Base-by-base conservation (phyloP, 2,888 invertebrate species). In the Himalopsyche kuldschensis region DNA sequence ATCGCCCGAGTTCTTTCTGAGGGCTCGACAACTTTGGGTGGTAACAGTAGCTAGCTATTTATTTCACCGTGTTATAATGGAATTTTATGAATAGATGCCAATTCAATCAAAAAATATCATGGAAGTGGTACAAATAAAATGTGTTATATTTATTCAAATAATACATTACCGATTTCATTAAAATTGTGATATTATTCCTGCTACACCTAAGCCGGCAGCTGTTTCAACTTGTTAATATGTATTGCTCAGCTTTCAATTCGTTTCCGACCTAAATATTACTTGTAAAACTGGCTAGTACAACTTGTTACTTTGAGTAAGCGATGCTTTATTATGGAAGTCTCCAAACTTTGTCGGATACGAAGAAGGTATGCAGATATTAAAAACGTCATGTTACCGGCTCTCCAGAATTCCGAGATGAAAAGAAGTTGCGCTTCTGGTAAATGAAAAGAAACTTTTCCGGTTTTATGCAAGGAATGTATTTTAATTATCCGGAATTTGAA, bases 341-440 rank as follows among this genome's bases (percentile, higher is more conserved):
- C 55, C 55, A 55, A 55, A 55, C 55, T 55, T 55, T 24, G 55
- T 55, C 55, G 55, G 55, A 41, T 41, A 76, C 20, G 32, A 30
- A 78, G 69, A 31, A 35, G 84, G 84, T 81, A 85, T 84, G 85
- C 84, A 81, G 83, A 84, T 85, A 85, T 84, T 85, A 85, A 85
- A 85, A 84, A 84, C 85, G 85, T 81, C 85, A 83, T 81, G 82
- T 85, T 84, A 77, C 75, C 47, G 76, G 46, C 77, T 78, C 47
- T 20, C n/a, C 35, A 27, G 47, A 78, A 20, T 78, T 78, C 55
- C 35, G 47, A 31, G 30, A 41, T 11, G 63, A 46, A 85, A 83
- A 78, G 63, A 81, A 83, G 78, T 80, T 48, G 31, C 20, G 46
- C 80, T 69, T 55, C 63, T 30, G 77, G 35, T 76, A 79, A 80